Conservation (phyloP, 1,140 invertebrate genomes). For the Coenobita brevimanus region DNA sequence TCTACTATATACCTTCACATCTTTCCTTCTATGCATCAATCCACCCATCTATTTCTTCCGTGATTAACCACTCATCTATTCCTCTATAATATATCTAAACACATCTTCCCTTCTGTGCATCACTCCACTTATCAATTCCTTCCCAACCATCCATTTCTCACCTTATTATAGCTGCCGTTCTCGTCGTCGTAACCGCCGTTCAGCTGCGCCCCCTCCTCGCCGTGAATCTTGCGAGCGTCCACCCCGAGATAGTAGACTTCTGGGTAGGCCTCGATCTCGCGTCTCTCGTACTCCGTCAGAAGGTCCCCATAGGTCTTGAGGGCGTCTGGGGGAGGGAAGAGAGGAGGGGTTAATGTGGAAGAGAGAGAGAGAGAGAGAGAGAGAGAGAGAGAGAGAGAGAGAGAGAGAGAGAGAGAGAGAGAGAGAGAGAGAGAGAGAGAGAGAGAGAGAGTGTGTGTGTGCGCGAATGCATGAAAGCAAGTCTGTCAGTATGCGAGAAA, state of each 20-base stretch:
- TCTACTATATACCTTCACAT: no score
- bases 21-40: no score
- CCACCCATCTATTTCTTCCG: no score
- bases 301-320: conserved; percentile 85
- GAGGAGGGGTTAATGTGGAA: background rate
- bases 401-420: conserved; percentile 33
- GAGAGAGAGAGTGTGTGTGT: background rate
- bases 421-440: conserved; percentile 12
- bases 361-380: no score
- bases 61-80: no score
- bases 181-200: conserved; percentile 90
- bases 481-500: no score
- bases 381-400: conserved; percentile 32
- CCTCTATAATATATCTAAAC: no score
- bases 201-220: conserved; percentile 85
- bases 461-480: background rate
- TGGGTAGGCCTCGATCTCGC: conserved; percentile 88
- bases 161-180: conserved; percentile 94
- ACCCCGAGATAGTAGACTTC: conserved; percentile 93
- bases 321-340: conserved; percentile 78
- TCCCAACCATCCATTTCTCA: no score
- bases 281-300: conserved; percentile 89
- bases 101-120: no score
- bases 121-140: no score
- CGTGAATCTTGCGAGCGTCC: conserved; percentile 88